A percentile compares a stretch with the other conserved stretches of the same genome.
phyloP scores from a whole-genome alignment of 2,113 vertebrate genomes.

The Reinhardtius hippoglossoides region DNA sequence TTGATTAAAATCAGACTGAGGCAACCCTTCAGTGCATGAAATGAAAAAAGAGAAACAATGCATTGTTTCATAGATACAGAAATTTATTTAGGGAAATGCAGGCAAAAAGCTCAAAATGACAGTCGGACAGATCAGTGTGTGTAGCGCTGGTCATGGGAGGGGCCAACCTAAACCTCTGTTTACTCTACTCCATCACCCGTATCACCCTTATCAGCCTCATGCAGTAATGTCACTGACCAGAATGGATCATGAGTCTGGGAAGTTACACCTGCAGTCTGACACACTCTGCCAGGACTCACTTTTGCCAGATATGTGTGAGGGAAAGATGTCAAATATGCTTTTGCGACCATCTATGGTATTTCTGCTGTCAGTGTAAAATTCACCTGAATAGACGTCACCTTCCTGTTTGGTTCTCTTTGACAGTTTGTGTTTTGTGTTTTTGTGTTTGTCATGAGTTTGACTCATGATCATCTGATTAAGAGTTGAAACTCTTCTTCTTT shows the following conservation, averaged over 20 bases:
- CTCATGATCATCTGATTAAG: constrained; percentile 17
- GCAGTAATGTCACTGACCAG: constrained; percentile 13
- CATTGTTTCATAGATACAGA: neutral
- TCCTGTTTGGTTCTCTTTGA: neutral
- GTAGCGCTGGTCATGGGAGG: constrained; percentile 2
- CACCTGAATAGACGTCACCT: neutral
- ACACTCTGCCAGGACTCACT: constrained; percentile 10
- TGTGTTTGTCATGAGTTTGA: constrained; percentile 1
- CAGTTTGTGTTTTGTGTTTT: neutral
- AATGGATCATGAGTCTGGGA: constrained; percentile 20
- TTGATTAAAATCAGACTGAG: neutral
- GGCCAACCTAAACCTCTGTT: constrained; percentile 11
- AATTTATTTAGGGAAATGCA: neutral
- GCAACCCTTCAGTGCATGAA: neutral
- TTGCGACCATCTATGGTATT: constrained; percentile 24
- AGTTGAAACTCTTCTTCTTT: constrained; percentile 5
- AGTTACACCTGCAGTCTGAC: constrained; percentile 28
- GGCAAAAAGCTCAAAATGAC: no score
- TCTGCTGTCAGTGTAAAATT: constrained; percentile 20
- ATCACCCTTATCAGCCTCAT: neutral
- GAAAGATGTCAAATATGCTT: neutral
- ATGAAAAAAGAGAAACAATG: neutral
- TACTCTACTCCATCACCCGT: neutral
- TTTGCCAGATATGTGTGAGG: neutral
- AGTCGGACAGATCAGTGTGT: no score